phyloP scores from a whole-genome alignment of 2,113 vertebrate species.

The Steatornis caripensis region DNA sequence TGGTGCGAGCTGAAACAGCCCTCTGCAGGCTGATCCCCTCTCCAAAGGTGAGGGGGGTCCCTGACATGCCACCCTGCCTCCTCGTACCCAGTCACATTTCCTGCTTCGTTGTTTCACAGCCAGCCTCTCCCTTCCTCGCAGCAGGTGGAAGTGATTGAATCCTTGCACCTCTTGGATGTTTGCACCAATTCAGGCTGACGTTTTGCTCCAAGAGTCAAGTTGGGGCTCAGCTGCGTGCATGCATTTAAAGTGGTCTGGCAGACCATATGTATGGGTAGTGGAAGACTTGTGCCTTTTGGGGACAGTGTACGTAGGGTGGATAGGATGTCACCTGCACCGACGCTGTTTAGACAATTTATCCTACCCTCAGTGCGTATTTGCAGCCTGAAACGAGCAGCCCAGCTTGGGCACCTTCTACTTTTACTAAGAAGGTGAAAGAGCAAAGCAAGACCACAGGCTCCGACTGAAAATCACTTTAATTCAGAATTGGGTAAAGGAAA shows the following conservation, averaged over 20 bases:
- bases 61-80: not conserved
- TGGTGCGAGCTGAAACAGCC: not conserved
- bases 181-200: not conserved
- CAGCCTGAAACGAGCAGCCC: not conserved
- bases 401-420: not conserved
- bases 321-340: not conserved
- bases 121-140: not conserved
- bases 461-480: not conserved
- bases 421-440: not conserved
- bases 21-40: not conserved
- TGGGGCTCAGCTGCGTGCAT: not conserved
- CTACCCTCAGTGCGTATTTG: not conserved
- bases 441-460: not conserved
- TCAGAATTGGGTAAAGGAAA: not conserved
- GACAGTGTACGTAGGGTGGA: not conserved
- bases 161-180: not conserved
- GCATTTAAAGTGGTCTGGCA: not conserved
- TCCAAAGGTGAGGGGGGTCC: not conserved
- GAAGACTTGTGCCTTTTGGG: not conserved
- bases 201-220: not conserved
- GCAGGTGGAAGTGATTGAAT: not conserved
- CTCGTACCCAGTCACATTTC: not conserved
- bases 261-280: not conserved
- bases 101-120: not conserved
- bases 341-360: not conserved